Evolutionary conservation across 2,888 invertebrate species (phyloP).

Genomic region (Seira musarum): DNA sequence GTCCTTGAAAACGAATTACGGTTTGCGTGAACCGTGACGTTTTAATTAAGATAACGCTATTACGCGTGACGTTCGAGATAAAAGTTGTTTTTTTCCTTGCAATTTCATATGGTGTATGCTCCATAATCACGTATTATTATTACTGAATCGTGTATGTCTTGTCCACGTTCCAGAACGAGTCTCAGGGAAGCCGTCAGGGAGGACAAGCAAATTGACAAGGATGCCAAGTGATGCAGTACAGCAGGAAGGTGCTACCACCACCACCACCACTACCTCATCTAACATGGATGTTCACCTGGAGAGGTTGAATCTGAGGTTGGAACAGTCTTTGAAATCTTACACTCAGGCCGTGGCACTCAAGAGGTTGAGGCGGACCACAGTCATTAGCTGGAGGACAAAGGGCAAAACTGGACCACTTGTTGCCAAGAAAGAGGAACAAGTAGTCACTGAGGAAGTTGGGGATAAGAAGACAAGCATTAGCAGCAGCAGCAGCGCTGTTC

Average conservation of each 20-base stretch:
- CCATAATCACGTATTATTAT: too few species aligned
- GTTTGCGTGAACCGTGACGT: too few species aligned
- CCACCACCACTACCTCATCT: too few species aligned
- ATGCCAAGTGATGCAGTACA: background rate
- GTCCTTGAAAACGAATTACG: too few species aligned
- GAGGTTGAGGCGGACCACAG: background rate
- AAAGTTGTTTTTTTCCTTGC: too few species aligned
- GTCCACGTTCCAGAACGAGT: constrained; percentile 29
- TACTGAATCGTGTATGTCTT: background rate
- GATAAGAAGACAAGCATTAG: too few species aligned
- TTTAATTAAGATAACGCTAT: too few species aligned
- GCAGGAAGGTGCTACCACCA: too few species aligned
- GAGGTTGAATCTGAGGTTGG: constrained; percentile 37
- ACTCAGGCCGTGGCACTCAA: background rate
- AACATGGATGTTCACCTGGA: constrained; percentile 38
- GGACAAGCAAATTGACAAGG: constrained; percentile 18
- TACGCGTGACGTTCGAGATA: too few species aligned
- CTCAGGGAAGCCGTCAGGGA: background rate
- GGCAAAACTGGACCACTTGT: background rate
- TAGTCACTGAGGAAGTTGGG: background rate
- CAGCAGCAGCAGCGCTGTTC: background rate
- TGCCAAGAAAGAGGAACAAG: background rate
- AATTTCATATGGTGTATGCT: too few species aligned
- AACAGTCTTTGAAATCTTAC: constrained; percentile 18
- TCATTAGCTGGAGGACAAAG: background rate